phyloP scores from a whole-genome alignment of 2,888 invertebrate genomes.

The Archips crataeganus region DNA sequence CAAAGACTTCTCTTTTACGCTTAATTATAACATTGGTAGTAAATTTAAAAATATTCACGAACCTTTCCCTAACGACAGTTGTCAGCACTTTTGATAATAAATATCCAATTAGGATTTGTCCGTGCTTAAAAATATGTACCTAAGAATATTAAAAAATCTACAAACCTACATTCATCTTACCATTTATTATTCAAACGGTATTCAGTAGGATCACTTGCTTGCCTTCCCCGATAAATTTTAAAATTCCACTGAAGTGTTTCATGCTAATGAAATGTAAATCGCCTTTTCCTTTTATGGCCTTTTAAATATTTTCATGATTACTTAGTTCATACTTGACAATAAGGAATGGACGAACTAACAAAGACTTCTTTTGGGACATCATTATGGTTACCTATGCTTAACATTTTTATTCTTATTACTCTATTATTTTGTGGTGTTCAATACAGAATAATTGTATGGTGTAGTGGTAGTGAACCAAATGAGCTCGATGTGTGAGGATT shows the following conservation, averaged over 20 bases:
- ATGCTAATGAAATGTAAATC: constrained; percentile 69
- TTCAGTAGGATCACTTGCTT: constrained; percentile 59
- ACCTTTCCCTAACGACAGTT: not conserved
- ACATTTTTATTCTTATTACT: too few relatives aligned
- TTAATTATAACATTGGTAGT: not conserved
- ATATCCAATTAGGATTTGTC: not conserved
- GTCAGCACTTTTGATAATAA: not conserved
- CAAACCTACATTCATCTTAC: constrained; percentile 51
- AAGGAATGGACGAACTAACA: not conserved
- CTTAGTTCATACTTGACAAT: constrained; percentile 10
- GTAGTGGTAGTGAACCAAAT: too few relatives aligned
- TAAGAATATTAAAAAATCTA: constrained; percentile 48
- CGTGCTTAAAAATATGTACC: constrained; percentile 7
- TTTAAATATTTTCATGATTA: constrained; percentile 36
- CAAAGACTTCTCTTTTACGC: not conserved
- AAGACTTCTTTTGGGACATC: not conserved
- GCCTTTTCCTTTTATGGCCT: constrained; percentile 53
- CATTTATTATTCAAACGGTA: constrained; percentile 67
- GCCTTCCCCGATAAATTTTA: constrained; percentile 68
- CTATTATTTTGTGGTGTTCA: too few relatives aligned
- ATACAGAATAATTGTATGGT: too few relatives aligned
- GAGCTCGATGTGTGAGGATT: too few relatives aligned
- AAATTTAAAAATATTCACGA: not conserved
- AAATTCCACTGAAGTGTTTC: constrained; percentile 60
- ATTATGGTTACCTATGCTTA: too few relatives aligned